Evolutionary conservation across 2,888 invertebrate genomes (phyloP), one percentile per base, ranked within the genome.

Genomic region (Nephrocerus scutellatus): DNA sequence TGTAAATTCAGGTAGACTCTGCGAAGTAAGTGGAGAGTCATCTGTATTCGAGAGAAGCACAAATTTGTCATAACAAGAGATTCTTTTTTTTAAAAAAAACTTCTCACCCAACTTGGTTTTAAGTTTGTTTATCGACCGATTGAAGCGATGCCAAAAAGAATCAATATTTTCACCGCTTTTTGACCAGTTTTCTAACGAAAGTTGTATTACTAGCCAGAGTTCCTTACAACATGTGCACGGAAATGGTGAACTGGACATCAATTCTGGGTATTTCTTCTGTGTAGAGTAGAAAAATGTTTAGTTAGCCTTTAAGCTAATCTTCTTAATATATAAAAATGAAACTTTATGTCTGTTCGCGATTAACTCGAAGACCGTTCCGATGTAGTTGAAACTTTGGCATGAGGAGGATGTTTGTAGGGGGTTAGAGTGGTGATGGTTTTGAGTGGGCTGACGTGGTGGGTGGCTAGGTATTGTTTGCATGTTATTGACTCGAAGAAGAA

Each of bases 151-250:
- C 75, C 75, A 75, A 52, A 75, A 74, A 6, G 36, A n/a, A n/a
- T n/a, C n/a, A n/a, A n/a, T n/a, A n/a, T n/a, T n/a, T n/a, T n/a
- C n/a, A n/a, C n/a, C n/a, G n/a, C n/a, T 41, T 2, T 15, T 15
- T 8, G 41, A 33, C 53, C 56, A 54, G 33, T 65, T 62, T 41
- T 72, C 70, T 4, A 70, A 50, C 2, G 72, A 58, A 18, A 71
- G 54, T 47, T 72, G 69, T 9, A 76, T 44, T 51, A 76, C 62
- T 1, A 74, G 53, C 78, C 79, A 79, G 24, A 73, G 51, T 57
- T 78, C 77, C 56, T 74, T 72, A 5, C 71, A 60, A 48, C 79
- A 79, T 10, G 70, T 70, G 41, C 79, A 79, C 39, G 69, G 68
- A 50, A 75, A 79, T 0, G 75, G 72, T 12, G 70, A 69, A 32